These are phyloP conservation scores for Sarcoramphus papa DNA, from an alignment of 2,797 vertebrate genomes.

Conservation along the genomic window DNA sequence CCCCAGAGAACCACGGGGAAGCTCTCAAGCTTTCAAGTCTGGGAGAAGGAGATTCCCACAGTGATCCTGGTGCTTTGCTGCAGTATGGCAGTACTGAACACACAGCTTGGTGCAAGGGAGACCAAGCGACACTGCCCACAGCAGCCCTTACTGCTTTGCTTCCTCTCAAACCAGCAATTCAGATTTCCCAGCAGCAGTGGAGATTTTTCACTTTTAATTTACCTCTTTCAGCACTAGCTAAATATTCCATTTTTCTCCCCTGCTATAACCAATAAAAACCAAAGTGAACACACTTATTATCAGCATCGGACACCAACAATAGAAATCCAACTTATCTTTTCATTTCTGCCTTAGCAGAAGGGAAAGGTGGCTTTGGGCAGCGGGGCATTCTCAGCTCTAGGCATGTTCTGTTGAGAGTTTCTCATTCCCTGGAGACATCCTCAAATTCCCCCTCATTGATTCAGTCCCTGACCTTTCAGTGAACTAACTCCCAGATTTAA, in stretches of 20 bases:
- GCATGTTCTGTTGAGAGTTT: neutral
- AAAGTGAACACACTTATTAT: neutral
- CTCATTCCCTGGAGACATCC: neutral
- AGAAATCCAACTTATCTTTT: neutral
- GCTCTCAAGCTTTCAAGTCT: neutral
- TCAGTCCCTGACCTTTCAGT: constrained; percentile 4
- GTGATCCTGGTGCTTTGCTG: neutral
- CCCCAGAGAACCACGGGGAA: fast-evolving
- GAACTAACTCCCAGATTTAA: constrained; percentile 4
- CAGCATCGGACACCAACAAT: neutral
- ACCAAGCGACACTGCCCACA: neutral
- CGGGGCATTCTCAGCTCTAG: neutral
- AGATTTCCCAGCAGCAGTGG: neutral
- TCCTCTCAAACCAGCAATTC: neutral
- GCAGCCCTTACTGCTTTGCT: neutral
- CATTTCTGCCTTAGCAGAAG: neutral
- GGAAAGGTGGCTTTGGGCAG: neutral
- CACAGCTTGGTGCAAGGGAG: fast-evolving
- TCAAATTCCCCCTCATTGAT: neutral
- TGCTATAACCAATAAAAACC: neutral
- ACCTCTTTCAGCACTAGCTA: neutral
- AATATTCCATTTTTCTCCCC: neutral
- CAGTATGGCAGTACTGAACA: neutral
- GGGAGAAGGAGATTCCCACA: neutral
- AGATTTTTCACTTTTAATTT: constrained; percentile 4